Evolutionary conservation across 2,888 invertebrate species (phyloP).

Genomic region (Myopa testacea): DNA sequence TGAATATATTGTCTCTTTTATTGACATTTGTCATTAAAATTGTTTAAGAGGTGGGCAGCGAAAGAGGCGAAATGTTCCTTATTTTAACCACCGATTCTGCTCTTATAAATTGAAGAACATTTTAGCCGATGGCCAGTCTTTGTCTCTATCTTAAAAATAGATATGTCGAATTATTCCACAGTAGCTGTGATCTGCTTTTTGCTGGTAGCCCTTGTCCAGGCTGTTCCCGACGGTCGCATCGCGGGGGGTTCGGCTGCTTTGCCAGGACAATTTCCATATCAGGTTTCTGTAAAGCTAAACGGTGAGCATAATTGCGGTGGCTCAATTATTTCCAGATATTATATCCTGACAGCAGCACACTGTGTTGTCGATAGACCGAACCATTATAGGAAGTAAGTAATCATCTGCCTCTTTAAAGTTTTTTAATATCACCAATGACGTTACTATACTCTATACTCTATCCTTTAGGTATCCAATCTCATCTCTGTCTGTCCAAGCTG

Average conservation of each 20-base stretch:
- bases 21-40: too few relatives aligned
- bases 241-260: slow-evolving; percentile 64
- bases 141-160: too few relatives aligned
- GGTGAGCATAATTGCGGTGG: slow-evolving; percentile 60
- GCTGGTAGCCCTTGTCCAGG: background rate
- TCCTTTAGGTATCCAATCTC: slow-evolving; percentile 55
- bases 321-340: slow-evolving; percentile 57
- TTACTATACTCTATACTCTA: background rate
- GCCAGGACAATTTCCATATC: slow-evolving; percentile 64
- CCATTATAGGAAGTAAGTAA: slow-evolving; percentile 52
- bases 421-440: too few relatives aligned
- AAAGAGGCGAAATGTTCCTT: too few relatives aligned
- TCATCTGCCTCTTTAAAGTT: background rate
- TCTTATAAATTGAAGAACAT: too few relatives aligned
- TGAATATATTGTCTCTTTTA: too few relatives aligned
- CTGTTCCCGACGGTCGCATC: slow-evolving; percentile 54
- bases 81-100: too few relatives aligned
- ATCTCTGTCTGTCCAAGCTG: slow-evolving; percentile 58
- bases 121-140: too few relatives aligned
- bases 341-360: slow-evolving; percentile 61
- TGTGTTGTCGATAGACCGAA: slow-evolving; percentile 57
- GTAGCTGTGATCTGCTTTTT: background rate
- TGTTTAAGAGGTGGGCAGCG: too few relatives aligned
- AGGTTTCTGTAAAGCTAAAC: slow-evolving; percentile 58
- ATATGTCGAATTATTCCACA: background rate